Base-by-base conservation (phyloP, 2,888 invertebrate genomes). In the Glyphotaelius pellucidus region DNA sequence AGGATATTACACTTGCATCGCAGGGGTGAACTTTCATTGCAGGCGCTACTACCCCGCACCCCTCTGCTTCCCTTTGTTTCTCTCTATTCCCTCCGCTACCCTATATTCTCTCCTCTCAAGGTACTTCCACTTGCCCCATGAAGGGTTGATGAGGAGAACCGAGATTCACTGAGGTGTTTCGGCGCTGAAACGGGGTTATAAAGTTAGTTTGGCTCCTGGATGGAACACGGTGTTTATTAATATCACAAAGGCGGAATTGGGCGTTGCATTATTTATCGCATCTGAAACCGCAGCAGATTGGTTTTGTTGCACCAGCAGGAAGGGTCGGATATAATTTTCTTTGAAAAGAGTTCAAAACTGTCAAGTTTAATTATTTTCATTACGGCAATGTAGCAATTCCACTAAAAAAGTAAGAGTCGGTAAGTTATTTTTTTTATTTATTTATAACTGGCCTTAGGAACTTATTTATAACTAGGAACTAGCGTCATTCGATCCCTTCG, bases 1-100 rank as follows among this genome's bases (percentile, higher is more conserved):
- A 79, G 88, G 88, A 89, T 89, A 89, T 89, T 89, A 79, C 88
- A 35, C 79, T 89, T 79, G 88, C 88, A 89, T 89, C 88, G 31
- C 88, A 31, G 32, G 86, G 86, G 86, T 38, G 80, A 89, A 89
- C 88, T 89, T 79, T 67, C 88, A 25, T 79, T 35, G 79, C 52
- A 87, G 88, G 35, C 79, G 38, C n/a, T n/a, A 42, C 67, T 67
- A 67, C 67, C 15, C 31, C 81, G 25, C 31, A 31, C 3, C 25
- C 67, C 67, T 67, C n/a, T 67, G 9, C n/a, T n/a, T 9, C 67
- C 67, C 67, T 25, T 4, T 67, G 25, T 42, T n/a, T 67, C 67
- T 9, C 67, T 67, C 32, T 12, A 11, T 42, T 19, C 19, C 52
- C 67, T 47, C 67, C 25, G 9, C n/a, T n/a, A 9, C 67, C 67